Percentiles rank a stretch among this genome's conserved stretches.
These are phyloP conservation scores for Sarcophaga carnaria DNA, from an alignment of 2,888 invertebrate genomes.

Conservation along the genomic window DNA sequence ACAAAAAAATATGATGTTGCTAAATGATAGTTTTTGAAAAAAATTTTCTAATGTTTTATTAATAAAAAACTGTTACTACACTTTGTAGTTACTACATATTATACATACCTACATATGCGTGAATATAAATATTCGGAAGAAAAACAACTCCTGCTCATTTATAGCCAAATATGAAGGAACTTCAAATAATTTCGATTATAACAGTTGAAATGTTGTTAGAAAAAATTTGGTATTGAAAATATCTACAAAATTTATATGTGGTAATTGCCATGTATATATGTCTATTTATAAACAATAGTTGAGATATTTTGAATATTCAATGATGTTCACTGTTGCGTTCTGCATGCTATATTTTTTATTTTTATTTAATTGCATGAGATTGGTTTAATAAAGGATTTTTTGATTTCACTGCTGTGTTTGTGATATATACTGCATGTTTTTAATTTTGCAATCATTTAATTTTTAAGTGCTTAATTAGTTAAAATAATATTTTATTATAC, in stretches of 20 bases:
- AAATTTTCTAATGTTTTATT: no score
- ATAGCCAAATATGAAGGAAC: no score
- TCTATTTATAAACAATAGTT: constrained; percentile 72
- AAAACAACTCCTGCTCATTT: no score
- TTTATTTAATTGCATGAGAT: no score
- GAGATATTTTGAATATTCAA: constrained; percentile 77
- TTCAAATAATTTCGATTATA: no score
- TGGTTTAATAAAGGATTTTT: no score
- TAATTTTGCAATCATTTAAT: neutral
- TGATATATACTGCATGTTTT: constrained; percentile 1
- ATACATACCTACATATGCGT: no score
- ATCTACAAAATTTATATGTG: constrained; percentile 73
- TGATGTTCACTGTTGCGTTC: constrained; percentile 70
- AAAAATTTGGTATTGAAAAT: constrained; percentile 45
- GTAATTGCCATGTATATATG: constrained; percentile 74
- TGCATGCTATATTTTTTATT: neutral
- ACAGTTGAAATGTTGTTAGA: neutral
- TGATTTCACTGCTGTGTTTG: no score
- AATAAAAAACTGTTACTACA: no score
- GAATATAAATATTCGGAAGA: no score
- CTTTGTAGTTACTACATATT: no score
- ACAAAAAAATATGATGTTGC: neutral
- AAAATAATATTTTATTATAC: neutral
- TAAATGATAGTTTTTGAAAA: neutral
- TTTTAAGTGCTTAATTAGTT: no score